A percentile compares a stretch with the other conserved stretches of the same genome.
These are phyloP conservation scores for Papilio xuthus DNA, from an alignment of 1,140 invertebrate species.

Conservation along the genomic window DNA sequence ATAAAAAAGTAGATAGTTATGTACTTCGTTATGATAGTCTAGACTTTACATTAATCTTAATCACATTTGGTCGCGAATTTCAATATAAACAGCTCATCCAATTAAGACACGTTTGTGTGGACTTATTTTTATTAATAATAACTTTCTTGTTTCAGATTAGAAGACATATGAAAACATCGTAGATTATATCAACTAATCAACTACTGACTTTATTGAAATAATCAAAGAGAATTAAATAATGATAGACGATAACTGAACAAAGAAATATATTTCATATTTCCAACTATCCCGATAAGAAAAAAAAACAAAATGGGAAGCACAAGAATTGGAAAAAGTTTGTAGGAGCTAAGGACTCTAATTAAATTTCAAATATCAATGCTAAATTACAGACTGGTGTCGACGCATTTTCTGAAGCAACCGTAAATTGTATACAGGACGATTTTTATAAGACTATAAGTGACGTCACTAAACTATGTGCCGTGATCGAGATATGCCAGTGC, in stretches of 20 bases:
- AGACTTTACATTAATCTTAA: no score
- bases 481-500: slow-evolving; percentile 88
- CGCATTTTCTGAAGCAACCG: slow-evolving; percentile 93
- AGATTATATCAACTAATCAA: background rate
- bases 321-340: slow-evolving; percentile 47
- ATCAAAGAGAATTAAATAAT: slow-evolving; percentile 43
- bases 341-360: slow-evolving; percentile 60
- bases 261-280: slow-evolving; percentile 7
- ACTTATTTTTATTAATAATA: background rate
- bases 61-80: no score
- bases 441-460: slow-evolving; percentile 54
- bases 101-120: no score
- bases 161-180: background rate
- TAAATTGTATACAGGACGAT: slow-evolving; percentile 81
- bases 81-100: no score
- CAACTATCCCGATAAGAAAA: slow-evolving; percentile 27
- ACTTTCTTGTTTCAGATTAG: slow-evolving; percentile 9
- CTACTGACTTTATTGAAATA: background rate
- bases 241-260: slow-evolving; percentile 70
- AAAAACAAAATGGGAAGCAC: slow-evolving; percentile 44
- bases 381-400: slow-evolving; percentile 92
- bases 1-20: background rate
- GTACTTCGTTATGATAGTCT: background rate
- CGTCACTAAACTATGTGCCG: slow-evolving; percentile 84
- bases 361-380: slow-evolving; percentile 84